A percentile compares a stretch with the other conserved stretches of the same genome.
These are phyloP conservation scores for Chelon auratus DNA, from an alignment of 2,797 vertebrate species.

Conservation along the genomic window DNA sequence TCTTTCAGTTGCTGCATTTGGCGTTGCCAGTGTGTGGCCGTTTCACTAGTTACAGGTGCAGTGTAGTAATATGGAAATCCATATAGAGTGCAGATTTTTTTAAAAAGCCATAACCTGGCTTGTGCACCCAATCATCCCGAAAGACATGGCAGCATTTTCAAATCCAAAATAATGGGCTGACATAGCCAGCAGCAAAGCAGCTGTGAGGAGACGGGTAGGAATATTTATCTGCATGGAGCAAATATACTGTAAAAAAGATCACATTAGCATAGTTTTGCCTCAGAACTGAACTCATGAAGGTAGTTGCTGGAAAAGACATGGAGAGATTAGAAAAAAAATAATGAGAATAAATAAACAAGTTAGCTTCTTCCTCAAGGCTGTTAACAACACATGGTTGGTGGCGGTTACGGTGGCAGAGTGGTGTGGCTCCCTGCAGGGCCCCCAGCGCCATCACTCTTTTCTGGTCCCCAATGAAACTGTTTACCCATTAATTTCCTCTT, in stretches of 20 bases:
- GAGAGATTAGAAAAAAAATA: conserved; percentile 39
- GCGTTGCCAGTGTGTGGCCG: conserved; percentile 15
- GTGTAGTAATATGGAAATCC: conserved; percentile 28
- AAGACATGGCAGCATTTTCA: conserved; percentile 21
- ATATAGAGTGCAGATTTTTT: conserved; percentile 1
- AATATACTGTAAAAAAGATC: conserved; percentile 51
- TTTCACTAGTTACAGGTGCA: conserved; percentile 19
- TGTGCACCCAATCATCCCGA: conserved; percentile 7
- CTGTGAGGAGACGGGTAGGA: conserved; percentile 53
- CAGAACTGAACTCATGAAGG: conserved; percentile 39
- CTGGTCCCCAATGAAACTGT: conserved; percentile 64
- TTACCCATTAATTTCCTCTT: conserved; percentile 71
- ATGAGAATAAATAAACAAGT: conserved; percentile 54
- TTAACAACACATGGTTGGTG: conserved; percentile 31
- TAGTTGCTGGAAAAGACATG: conserved; percentile 27
- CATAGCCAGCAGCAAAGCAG: conserved; percentile 46
- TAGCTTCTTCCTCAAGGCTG: conserved; percentile 46
- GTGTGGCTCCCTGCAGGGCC: conserved; percentile 33
- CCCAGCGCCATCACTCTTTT: conserved; percentile 51
- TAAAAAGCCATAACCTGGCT: not conserved
- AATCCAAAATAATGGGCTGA: conserved; percentile 48
- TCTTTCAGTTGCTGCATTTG: conserved; percentile 32
- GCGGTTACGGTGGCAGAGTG: conserved; percentile 17
- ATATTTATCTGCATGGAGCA: conserved; percentile 49
- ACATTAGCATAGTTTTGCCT: conserved; percentile 55